These are phyloP conservation scores for Andricus quercusramuli DNA, from an alignment of 2,888 invertebrate species.

Conservation along the genomic window DNA sequence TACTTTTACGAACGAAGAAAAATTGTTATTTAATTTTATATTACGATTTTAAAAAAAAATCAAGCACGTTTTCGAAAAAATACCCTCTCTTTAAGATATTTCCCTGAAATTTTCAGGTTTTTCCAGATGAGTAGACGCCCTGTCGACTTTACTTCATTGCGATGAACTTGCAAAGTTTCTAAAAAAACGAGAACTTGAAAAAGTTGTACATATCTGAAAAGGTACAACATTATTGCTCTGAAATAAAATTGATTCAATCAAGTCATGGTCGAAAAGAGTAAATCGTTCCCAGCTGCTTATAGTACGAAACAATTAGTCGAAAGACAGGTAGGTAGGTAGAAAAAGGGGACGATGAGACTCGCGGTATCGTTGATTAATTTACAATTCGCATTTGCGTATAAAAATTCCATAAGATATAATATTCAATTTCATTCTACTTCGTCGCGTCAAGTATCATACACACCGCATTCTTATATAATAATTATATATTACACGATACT, in stretches of 20 bases:
- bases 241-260: neutral
- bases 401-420: constrained; percentile 10
- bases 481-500: constrained; percentile 29
- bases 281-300: constrained; percentile 3
- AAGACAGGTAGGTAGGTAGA: constrained; percentile 31
- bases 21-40: too few relatives aligned
- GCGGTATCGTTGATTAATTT: constrained; percentile 39
- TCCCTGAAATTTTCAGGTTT: too few relatives aligned
- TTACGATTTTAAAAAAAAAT: too few relatives aligned
- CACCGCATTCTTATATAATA: constrained; percentile 26
- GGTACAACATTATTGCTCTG: neutral
- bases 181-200: neutral
- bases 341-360: constrained; percentile 41
- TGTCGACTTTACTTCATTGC: neutral
- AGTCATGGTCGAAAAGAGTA: neutral
- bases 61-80: too few relatives aligned
- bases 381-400: constrained; percentile 35
- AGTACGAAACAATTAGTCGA: constrained; percentile 30
- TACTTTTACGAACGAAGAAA: too few relatives aligned
- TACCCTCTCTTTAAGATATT: too few relatives aligned
- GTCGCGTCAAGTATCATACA: constrained; percentile 31
- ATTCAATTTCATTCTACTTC: constrained; percentile 35
- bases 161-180: neutral
- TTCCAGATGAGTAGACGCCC: too few relatives aligned
- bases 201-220: neutral